Conservation (phyloP, 2,888 invertebrate genomes). For the Drosophila barbarae region DNA sequence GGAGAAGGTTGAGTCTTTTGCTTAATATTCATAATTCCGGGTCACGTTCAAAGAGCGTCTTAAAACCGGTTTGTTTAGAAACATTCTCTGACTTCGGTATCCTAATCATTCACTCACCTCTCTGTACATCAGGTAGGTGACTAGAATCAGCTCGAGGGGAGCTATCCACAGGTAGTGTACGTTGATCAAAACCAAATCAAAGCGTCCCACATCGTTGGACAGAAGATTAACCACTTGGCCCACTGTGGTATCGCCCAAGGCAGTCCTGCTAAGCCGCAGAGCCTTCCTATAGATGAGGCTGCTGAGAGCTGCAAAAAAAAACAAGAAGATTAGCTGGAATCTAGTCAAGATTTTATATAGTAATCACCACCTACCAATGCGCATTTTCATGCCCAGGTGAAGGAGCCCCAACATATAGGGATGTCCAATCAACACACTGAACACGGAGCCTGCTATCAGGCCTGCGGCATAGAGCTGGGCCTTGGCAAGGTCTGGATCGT, state of each 20-base stretch:
- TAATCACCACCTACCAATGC: conserved; percentile 79
- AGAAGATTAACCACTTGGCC: conserved; percentile 92
- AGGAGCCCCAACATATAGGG: conserved; percentile 89
- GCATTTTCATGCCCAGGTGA: conserved; percentile 84
- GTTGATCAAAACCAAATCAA: conserved; percentile 86
- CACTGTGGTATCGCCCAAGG: conserved; percentile 87
- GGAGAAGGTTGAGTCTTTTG: background rate
- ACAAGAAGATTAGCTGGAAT: background rate
- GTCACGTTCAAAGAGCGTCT: background rate
- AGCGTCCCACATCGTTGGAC: conserved; percentile 93
- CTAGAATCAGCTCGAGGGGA: conserved; percentile 89
- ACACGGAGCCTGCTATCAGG: conserved; percentile 86
- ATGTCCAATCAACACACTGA: conserved; percentile 89
- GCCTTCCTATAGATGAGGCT: conserved; percentile 85
- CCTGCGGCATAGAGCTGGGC: conserved; percentile 88
- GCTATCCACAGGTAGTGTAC: conserved; percentile 95
- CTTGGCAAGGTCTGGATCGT: conserved; percentile 70
- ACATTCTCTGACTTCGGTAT: background rate
- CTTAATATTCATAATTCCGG: background rate
- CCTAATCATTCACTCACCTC: conserved; percentile 79
- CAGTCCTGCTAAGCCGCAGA: conserved; percentile 85
- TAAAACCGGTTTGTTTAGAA: conserved; percentile 2
- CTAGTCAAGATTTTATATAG: background rate
- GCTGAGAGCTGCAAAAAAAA: conserved; percentile 81
- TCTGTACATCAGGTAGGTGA: conserved; percentile 87